phyloP scores from a whole-genome alignment of 2,888 invertebrate genomes.

The Lochmaea crataegi region DNA sequence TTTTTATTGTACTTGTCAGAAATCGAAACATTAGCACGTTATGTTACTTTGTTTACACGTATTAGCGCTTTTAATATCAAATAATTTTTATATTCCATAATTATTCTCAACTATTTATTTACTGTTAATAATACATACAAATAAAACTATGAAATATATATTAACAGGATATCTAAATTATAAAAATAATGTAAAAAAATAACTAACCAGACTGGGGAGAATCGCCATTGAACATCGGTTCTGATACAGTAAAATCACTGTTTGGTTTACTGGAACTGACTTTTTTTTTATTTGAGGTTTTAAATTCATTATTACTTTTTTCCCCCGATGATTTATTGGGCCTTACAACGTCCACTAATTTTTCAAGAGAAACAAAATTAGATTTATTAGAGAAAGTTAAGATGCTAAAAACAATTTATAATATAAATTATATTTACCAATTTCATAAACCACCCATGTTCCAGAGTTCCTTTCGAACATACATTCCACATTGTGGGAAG shows the following conservation, averaged over 20 bases:
- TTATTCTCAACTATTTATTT: not conserved
- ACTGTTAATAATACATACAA: slow-evolving; percentile 1
- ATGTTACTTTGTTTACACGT: too few relatives aligned
- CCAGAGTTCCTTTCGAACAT: slow-evolving; percentile 60
- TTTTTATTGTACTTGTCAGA: too few relatives aligned
- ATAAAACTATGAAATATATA: not conserved
- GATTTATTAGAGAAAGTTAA: not conserved
- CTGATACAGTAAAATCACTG: not conserved
- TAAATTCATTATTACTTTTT: not conserved
- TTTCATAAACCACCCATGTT: slow-evolving; percentile 53
- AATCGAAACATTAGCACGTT: too few relatives aligned
- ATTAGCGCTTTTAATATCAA: not conserved
- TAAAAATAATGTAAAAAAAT: slow-evolving; percentile 4
- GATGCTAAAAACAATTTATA: not conserved
- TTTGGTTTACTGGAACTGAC: not conserved
- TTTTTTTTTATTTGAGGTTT: not conserved
- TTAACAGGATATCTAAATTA: not conserved
- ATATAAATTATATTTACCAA: slow-evolving; percentile 15
- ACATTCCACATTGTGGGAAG: slow-evolving; percentile 48
- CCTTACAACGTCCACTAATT: not conserved
- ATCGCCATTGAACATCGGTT: not conserved
- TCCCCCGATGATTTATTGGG: not conserved
- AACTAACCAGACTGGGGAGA: slow-evolving; percentile 40
- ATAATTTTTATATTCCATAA: slow-evolving; percentile 6
- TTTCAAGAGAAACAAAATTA: not conserved